Conservation (phyloP, 2,113 vertebrate species). For the Podarcis muralis region DNA sequence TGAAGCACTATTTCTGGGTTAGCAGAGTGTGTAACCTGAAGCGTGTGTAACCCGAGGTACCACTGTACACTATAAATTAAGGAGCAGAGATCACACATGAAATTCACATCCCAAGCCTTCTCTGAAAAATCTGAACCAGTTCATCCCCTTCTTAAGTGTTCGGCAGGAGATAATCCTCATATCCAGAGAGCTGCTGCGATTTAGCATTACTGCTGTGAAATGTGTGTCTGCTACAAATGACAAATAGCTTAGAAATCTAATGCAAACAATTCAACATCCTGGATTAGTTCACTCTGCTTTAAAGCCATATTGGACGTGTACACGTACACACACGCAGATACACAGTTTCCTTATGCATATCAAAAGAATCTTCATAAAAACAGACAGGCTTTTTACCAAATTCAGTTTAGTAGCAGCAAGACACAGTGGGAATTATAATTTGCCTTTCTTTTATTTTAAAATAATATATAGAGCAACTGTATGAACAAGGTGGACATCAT, state of each 20-base stretch:
- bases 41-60: too few species aligned
- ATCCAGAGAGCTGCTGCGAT: neutral
- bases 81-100: neutral
- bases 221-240: constrained; percentile 19
- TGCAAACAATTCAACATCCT: constrained; percentile 3
- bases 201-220: constrained; percentile 17
- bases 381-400: neutral
- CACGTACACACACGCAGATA: neutral
- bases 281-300: neutral
- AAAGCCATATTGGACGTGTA: neutral
- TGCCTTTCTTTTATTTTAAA: neutral
- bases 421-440: neutral
- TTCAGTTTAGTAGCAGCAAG: constrained; percentile 33
- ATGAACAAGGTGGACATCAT: neutral
- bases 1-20: too few species aligned
- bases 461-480: too few species aligned
- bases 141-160: neutral
- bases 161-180: constrained; percentile 22
- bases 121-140: constrained; percentile 11
- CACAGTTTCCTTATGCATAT: neutral
- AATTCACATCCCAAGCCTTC: constrained; percentile 32
- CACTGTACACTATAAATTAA: neutral
- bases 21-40: too few species aligned
- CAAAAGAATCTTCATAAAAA: neutral
- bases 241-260: constrained; percentile 32